Evolutionary conservation across 2,888 invertebrate genomes (phyloP).

Genomic region (Automeris io): DNA sequence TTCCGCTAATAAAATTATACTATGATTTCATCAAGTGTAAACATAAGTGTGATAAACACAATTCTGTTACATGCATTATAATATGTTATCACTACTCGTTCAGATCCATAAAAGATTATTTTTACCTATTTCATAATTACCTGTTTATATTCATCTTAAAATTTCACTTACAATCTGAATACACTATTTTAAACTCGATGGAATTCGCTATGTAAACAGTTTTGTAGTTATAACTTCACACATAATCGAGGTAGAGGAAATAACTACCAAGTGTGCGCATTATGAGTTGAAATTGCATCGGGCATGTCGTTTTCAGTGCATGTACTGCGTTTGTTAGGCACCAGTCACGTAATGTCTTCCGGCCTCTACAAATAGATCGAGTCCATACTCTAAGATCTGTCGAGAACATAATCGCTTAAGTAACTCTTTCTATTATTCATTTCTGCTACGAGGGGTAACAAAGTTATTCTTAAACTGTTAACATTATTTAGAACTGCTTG

Average conservation of each 20-base stretch:
- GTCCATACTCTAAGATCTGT: not conserved
- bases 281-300: conserved; percentile 21
- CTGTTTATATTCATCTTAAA: too few relatives aligned
- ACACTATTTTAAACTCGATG: not conserved
- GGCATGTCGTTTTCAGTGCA: conserved; percentile 22
- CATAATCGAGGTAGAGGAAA: conserved; percentile 2
- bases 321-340: conserved; percentile 28
- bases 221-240: not conserved
- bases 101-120: too few relatives aligned
- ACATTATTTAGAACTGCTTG: too few relatives aligned
- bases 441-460: too few relatives aligned
- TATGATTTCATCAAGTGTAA: not conserved
- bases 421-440: too few relatives aligned
- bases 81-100: too few relatives aligned
- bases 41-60: not conserved
- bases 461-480: too few relatives aligned
- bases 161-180: too few relatives aligned
- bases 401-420: too few relatives aligned
- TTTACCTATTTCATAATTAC: too few relatives aligned
- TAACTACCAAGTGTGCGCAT: not conserved
- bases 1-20: not conserved
- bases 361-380: conserved; percentile 44
- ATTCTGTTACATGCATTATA: too few relatives aligned
- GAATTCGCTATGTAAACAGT: not conserved
- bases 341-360: conserved; percentile 55